Conservation (phyloP, 1,140 invertebrate genomes). For the Drosophila sulfurigaster region DNA sequence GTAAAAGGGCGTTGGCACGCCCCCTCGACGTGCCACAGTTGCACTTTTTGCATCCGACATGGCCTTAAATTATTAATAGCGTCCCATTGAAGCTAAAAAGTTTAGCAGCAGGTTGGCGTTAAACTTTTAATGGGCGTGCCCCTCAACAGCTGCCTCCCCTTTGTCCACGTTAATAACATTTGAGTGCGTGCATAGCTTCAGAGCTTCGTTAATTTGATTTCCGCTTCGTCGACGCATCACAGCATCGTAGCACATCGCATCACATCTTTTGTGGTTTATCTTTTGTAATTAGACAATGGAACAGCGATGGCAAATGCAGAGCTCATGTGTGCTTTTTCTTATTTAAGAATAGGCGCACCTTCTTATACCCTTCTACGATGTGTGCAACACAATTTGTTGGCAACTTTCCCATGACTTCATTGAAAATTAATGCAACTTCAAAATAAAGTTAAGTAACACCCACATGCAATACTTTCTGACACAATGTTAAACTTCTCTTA, state of each 20-base stretch:
- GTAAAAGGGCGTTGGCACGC: not conserved
- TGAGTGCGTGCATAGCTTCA: conserved; percentile 38
- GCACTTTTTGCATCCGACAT: conserved; percentile 55
- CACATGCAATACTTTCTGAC: too few relatives aligned
- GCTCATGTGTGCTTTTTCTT: conserved; percentile 34
- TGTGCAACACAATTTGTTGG: too few relatives aligned
- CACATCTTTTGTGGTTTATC: conserved; percentile 66
- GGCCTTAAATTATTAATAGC: conserved; percentile 64
- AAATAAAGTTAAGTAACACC: too few relatives aligned
- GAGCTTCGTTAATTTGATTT: conserved; percentile 66
- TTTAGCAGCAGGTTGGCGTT: conserved; percentile 41
- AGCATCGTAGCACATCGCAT: conserved; percentile 31
- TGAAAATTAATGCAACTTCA: too few relatives aligned
- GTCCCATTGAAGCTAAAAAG: conserved; percentile 61
- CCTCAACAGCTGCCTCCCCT: conserved; percentile 24
- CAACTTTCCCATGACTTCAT: too few relatives aligned
- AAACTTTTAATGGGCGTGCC: conserved; percentile 68
- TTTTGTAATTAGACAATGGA: conserved; percentile 68
- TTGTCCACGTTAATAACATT: conserved; percentile 49
- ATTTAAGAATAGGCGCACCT: not conserved
- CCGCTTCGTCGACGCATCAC: conserved; percentile 37
- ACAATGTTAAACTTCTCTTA: too few relatives aligned
- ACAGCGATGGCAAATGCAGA: conserved; percentile 14
- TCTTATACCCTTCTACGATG: not conserved
- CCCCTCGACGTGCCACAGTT: conserved; percentile 12